These are phyloP conservation scores for Agraylea sexmaculata DNA, from an alignment of 1,140 invertebrate genomes.

Conservation along the genomic window DNA sequence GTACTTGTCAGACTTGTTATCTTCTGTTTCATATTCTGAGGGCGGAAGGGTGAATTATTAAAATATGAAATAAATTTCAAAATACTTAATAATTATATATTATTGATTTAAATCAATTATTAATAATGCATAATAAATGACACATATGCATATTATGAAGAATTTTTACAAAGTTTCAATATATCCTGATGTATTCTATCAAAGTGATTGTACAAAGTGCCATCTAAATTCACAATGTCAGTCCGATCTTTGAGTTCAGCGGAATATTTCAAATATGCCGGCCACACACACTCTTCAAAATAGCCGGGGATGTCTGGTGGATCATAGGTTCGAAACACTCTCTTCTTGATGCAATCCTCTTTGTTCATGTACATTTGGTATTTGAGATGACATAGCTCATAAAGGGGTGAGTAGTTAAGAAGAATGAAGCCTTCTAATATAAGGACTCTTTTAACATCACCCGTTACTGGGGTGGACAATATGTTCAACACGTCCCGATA, in stretches of 20 bases:
- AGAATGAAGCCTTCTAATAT: slow-evolving; percentile 69
- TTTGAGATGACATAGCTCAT: slow-evolving; percentile 53
- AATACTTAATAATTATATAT: too few relatives aligned
- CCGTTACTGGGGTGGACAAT: slow-evolving; percentile 18
- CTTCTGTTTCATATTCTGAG: too few relatives aligned
- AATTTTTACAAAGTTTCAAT: too few relatives aligned
- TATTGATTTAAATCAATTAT: too few relatives aligned
- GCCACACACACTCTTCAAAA: slow-evolving; percentile 69
- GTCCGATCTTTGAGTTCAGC: slow-evolving; percentile 1
- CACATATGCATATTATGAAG: too few relatives aligned
- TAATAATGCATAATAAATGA: too few relatives aligned
- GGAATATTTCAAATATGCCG: slow-evolving; percentile 42
- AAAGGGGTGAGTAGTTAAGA: slow-evolving; percentile 53
- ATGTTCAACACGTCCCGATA: slow-evolving; percentile 40
- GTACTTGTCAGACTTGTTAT: too few relatives aligned
- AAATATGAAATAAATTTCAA: too few relatives aligned
- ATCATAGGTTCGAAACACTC: slow-evolving; percentile 51
- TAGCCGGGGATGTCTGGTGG: slow-evolving; percentile 69
- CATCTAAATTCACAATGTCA: slow-evolving; percentile 6
- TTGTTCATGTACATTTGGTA: slow-evolving; percentile 59
- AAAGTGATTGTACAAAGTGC: neutral
- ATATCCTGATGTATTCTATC: too few relatives aligned
- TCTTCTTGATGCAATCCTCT: slow-evolving; percentile 50
- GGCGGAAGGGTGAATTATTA: too few relatives aligned
- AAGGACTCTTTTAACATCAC: slow-evolving; percentile 41